Base-by-base conservation (phyloP, 1,140 invertebrate genomes). In the Paramacrobiotus metropolitanus region DNA sequence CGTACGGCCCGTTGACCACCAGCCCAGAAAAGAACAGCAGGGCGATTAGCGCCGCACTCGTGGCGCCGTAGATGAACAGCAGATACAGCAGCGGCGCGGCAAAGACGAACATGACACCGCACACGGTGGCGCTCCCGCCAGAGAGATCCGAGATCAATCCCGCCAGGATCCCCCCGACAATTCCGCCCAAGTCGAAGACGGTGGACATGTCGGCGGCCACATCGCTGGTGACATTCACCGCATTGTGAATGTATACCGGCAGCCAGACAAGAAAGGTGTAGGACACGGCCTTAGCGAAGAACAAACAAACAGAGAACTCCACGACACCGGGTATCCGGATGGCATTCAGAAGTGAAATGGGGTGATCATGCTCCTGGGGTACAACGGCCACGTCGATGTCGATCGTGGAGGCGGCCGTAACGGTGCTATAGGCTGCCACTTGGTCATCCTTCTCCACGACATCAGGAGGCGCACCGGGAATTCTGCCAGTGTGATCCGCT, bases 211-310 rank as follows among this genome's bases (percentile, higher is more conserved):
- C 80, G 15, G 87, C 89, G 64, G 88, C 18, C 40, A 31, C 30
- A 21, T 28, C 21, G 63, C 34, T 31, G 29, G 44, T 20, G 24
- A 67, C 80, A 20, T 83, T 70, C 92, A 88, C 86, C 63, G 84
- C 84, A 61, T 77, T 75, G 59, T 81, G 80, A 60, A 97, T 88
- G 67, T 94, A 96, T 20, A 83, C 73, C 55, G 92, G 92, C 65
- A 97, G 76, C 91, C 92, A 97, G 71, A 86, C 95, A 15, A 96
- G 79, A 74, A 96, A 96, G 62, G 91, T 95, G 70, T 97, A 96
- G 70, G 85, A 90, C 60, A 96, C 90, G 2, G 95, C 77, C 74
- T 96, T 97, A n/a, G 89, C 86, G 74, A 96, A 97, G 72, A 96
- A 95, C 31, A 97, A 76, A 34, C 86, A 88, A 1, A 94, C 69